Conservation (phyloP, 2,888 invertebrate genomes). For the Megaustenia siamemsis region DNA sequence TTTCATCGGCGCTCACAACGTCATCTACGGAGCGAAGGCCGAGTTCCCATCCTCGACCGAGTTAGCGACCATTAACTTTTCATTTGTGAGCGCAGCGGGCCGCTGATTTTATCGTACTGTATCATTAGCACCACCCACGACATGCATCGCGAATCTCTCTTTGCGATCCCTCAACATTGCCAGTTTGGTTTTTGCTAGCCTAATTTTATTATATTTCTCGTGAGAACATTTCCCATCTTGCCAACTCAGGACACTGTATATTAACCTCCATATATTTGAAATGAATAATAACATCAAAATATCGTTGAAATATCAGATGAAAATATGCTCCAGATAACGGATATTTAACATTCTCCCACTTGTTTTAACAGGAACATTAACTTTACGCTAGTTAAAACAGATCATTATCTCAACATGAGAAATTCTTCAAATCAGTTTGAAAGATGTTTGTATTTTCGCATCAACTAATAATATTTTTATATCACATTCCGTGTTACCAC, state of each 20-base stretch:
- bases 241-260: neutral
- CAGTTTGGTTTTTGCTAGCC: slow-evolving; percentile 1
- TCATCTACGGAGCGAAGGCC: no score
- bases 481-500: no score
- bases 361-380: no score
- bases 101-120: slow-evolving; percentile 5
- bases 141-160: slow-evolving; percentile 1
- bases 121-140: slow-evolving; percentile 14
- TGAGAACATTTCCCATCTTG: neutral
- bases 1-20: neutral
- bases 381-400: no score
- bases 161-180: neutral
- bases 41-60: neutral
- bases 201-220: neutral
- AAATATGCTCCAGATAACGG: neutral
- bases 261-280: neutral
- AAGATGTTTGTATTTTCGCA: no score
- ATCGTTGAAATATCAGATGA: neutral
- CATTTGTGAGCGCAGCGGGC: slow-evolving; percentile 38
- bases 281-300: neutral
- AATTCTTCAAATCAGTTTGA: no score
- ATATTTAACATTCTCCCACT: no score
- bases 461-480: no score
- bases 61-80: slow-evolving; percentile 12
- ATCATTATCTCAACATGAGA: no score